These are phyloP conservation scores for Augochlora pura DNA, from an alignment of 1,140 invertebrate species.

Conservation along the genomic window DNA sequence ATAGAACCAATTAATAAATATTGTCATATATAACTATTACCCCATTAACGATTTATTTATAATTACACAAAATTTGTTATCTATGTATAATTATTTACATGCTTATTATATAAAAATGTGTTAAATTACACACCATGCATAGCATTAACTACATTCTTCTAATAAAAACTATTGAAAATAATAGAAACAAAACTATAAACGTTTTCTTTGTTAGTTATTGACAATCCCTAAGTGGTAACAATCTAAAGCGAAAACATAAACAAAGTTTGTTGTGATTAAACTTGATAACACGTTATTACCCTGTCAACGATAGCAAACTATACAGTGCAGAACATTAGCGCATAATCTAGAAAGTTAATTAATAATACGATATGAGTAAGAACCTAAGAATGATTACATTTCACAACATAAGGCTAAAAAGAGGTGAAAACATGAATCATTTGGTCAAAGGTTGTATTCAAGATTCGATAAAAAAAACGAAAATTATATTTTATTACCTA, in stretches of 20 bases:
- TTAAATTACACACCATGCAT: not conserved
- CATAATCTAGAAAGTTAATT: not conserved
- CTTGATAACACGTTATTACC: not conserved
- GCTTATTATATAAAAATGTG: constrained; percentile 5
- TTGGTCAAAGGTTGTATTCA: constrained; percentile 1
- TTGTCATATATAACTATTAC: not conserved
- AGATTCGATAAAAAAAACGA: not conserved
- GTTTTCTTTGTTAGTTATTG: constrained; percentile 4
- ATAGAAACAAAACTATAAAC: constrained; percentile 10
- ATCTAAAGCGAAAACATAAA: constrained; percentile 13
- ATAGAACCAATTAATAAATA: not conserved
- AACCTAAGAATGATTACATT: constrained; percentile 14
- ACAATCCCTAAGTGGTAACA: constrained; percentile 1
- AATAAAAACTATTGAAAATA: constrained; percentile 4
- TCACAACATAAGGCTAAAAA: constrained; percentile 19
- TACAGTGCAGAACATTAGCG: not conserved
- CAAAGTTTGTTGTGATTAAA: constrained; percentile 20
- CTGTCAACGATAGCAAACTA: not conserved
- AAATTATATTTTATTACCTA: constrained; percentile 23
- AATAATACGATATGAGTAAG: not conserved
- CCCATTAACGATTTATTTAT: not conserved
- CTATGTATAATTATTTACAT: constrained; percentile 5
- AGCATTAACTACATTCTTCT: not conserved
- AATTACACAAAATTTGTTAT: not conserved
- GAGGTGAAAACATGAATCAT: constrained; percentile 29